Evolutionary conservation across 92 coral and sea anemone genomes (phyloP).

Genomic region (Palythoa grandiflora): DNA sequence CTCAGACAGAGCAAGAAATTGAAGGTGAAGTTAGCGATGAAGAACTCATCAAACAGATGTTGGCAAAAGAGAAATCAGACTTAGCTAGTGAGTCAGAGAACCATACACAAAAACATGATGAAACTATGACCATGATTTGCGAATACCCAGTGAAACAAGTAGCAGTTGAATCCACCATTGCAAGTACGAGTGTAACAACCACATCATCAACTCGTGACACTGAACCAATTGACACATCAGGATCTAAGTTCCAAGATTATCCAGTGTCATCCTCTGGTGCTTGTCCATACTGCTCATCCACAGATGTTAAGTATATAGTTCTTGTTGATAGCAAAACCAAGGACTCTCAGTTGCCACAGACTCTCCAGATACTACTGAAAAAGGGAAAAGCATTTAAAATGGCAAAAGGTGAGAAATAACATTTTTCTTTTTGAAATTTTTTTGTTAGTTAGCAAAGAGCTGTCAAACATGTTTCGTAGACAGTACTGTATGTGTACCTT

Average conservation of each 20-base stretch:
- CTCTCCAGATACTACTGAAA: constrained; percentile 77
- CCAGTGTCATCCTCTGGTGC: constrained; percentile 90
- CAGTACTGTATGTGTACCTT: too few species aligned
- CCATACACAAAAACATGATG: constrained; percentile 3
- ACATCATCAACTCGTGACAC: constrained; percentile 34
- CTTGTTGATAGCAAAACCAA: constrained; percentile 75
- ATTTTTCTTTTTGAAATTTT: background rate
- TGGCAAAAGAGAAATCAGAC: constrained; percentile 90
- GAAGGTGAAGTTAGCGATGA: constrained; percentile 94
- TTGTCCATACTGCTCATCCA: constrained; percentile 91
- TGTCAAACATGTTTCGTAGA: background rate
- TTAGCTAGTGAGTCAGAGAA: constrained; percentile 13
- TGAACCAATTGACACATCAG: constrained; percentile 19
- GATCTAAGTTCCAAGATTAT: constrained; percentile 30
- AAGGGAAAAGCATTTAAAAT: constrained; percentile 93
- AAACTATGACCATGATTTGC: constrained; percentile 16
- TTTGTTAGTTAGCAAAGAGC: background rate
- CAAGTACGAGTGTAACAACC: constrained; percentile 22
- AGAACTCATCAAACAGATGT: constrained; percentile 93
- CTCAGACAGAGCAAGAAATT: constrained; percentile 69
- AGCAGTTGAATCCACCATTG: constrained; percentile 1
- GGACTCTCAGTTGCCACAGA: constrained; percentile 82
- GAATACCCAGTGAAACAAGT: constrained; percentile 24
- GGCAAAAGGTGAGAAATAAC: constrained; percentile 89
- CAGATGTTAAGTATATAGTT: constrained; percentile 87